Percentiles rank a stretch among this genome's conserved stretches.
phyloP scores from a whole-genome alignment of 1,140 invertebrate genomes.

The Potamilus streckersoni region DNA sequence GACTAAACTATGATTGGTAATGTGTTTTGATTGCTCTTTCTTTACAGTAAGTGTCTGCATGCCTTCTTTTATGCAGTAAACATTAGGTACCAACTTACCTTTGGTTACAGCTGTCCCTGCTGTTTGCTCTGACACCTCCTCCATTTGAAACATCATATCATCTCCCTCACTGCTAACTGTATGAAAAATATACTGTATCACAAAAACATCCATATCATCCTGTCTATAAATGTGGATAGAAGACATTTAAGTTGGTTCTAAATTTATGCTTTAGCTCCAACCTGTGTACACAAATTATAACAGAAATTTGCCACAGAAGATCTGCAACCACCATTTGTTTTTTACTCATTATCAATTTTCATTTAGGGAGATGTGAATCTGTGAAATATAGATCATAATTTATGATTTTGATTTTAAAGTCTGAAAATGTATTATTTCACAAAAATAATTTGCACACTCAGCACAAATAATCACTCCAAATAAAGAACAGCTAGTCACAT shows the following conservation, averaged over 20 bases:
- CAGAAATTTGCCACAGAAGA: not conserved
- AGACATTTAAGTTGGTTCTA: slow-evolving; percentile 42
- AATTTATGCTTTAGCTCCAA: slow-evolving; percentile 8
- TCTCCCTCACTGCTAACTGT: slow-evolving; percentile 62
- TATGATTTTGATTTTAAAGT: too few relatives aligned
- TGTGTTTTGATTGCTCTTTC: not conserved
- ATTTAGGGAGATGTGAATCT: too few relatives aligned
- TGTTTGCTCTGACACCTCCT: slow-evolving; percentile 72
- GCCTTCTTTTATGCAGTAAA: too few relatives aligned
- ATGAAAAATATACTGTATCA: not conserved
- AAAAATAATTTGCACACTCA: too few relatives aligned
- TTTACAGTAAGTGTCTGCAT: not conserved
- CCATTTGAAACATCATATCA: slow-evolving; percentile 75
- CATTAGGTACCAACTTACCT: slow-evolving; percentile 3
- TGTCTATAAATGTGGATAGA: slow-evolving; percentile 18
- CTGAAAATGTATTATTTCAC: too few relatives aligned
- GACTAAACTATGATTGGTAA: not conserved
- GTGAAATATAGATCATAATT: too few relatives aligned
- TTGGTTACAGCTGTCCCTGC: slow-evolving; percentile 10
- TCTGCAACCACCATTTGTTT: not conserved
- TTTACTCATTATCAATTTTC: too few relatives aligned
- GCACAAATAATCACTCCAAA: too few relatives aligned
- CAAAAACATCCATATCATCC: slow-evolving; percentile 12
- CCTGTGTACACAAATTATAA: not conserved
- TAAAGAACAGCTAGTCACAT: too few relatives aligned